Conservation (phyloP, 2,888 invertebrate species). For the Eristalis arbustorum region DNA sequence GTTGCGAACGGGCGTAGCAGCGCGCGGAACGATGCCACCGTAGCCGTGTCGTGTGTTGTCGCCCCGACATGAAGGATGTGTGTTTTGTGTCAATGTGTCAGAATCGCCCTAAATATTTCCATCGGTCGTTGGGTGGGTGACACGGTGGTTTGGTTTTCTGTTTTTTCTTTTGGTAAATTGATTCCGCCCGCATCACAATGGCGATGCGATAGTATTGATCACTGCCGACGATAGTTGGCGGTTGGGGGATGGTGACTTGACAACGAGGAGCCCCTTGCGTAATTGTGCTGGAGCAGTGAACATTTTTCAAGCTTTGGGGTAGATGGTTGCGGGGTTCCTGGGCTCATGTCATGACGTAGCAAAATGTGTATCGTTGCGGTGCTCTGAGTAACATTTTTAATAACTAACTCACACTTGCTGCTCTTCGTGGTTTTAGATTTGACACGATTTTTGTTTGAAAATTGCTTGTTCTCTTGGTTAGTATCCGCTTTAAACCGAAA, state of each 20-base stretch:
- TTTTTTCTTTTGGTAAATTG: conserved; percentile 26
- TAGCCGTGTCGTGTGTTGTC: conserved; percentile 19
- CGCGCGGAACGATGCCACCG: not conserved
- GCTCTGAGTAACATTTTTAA: not conserved
- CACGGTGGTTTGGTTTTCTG: conserved; percentile 7
- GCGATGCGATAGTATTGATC: conserved; percentile 62
- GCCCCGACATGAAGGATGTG: conserved; percentile 34
- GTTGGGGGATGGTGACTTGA: not conserved
- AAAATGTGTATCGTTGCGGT: not conserved
- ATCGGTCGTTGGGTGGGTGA: conserved; percentile 41
- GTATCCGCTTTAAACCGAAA: too few relatives aligned
- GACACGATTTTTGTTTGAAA: not conserved
- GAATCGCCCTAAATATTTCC: conserved; percentile 55
- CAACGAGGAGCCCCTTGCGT: not conserved
- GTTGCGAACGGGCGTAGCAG: conserved; percentile 1
- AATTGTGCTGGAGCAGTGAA: not conserved
- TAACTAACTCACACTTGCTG: not conserved
- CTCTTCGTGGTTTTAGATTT: not conserved
- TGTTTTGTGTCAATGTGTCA: conserved; percentile 70
- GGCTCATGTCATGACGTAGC: not conserved
- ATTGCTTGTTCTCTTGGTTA: too few relatives aligned
- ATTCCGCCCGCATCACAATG: conserved; percentile 16
- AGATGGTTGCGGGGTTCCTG: not conserved
- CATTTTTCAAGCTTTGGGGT: not conserved
- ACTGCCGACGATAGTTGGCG: conserved; percentile 28